phyloP scores from a whole-genome alignment of 2,888 invertebrate genomes.

The Andricus curvator region DNA sequence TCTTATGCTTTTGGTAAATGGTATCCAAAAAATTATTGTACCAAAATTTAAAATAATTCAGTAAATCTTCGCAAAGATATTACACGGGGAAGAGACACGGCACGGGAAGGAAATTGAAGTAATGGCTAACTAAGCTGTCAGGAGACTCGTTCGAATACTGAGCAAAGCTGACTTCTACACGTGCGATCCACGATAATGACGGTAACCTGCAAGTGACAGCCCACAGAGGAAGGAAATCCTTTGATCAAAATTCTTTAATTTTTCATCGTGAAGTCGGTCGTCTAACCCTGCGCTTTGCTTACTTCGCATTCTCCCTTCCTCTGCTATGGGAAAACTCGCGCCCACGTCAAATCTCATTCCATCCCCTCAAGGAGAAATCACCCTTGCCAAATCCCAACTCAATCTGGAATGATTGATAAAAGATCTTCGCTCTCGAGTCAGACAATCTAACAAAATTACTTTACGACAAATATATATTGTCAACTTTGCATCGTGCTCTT shows the following conservation, averaged over 20 bases:
- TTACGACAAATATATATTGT: neutral
- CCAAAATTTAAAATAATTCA: too few relatives aligned
- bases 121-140: conserved; percentile 63
- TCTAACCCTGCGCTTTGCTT: conserved; percentile 46
- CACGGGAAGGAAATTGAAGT: conserved; percentile 58
- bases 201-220: conserved; percentile 60
- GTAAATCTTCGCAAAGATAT: too few relatives aligned
- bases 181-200: conserved; percentile 54
- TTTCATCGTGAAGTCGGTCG: conserved; percentile 59
- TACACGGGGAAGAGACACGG: conserved; percentile 5
- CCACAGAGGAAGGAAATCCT: conserved; percentile 59
- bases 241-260: conserved; percentile 66
- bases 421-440: conserved; percentile 2
- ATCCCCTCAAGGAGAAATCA: neutral
- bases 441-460: conserved; percentile 28
- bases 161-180: conserved; percentile 45
- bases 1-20: too few relatives aligned
- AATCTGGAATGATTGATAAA: conserved; percentile 1
- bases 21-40: too few relatives aligned
- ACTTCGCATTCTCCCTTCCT: conserved; percentile 38
- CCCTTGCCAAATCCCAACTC: conserved; percentile 3
- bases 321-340: conserved; percentile 44
- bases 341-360: conserved; percentile 38
- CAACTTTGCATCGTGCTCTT: neutral
- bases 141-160: conserved; percentile 50